Evolutionary conservation across 2,797 vertebrate species (phyloP).

Genomic region (Carapus acus): DNA sequence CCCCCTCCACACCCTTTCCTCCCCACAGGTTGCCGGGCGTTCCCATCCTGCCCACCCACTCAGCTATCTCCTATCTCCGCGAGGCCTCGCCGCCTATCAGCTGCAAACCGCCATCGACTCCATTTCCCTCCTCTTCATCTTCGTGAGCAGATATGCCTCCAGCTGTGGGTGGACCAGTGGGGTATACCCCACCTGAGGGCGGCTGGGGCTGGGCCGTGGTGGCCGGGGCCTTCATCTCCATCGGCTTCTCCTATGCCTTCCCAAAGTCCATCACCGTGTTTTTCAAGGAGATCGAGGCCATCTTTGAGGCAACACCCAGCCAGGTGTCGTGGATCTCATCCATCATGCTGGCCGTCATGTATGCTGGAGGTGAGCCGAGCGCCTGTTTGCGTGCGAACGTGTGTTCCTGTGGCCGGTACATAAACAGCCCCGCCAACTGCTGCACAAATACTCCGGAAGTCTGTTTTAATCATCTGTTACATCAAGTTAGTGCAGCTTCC

Average conservation of each 20-base stretch:
- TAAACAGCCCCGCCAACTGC: no score
- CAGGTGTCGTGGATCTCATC: constrained; percentile 98
- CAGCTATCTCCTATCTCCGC: not conserved
- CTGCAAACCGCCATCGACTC: not conserved
- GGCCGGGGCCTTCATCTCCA: constrained; percentile 89
- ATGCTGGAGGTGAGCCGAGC: constrained; percentile 82
- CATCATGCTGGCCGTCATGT: constrained; percentile 97
- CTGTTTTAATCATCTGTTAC: no score
- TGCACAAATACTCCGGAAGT: no score
- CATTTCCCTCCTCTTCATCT: not conserved
- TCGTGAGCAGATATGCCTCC: constrained; percentile 74
- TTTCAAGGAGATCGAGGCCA: constrained; percentile 93
- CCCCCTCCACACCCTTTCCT: no score
- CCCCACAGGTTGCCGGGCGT: constrained; percentile 28
- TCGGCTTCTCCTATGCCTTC: constrained; percentile 97
- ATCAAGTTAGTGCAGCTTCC: no score
- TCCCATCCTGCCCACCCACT: constrained; percentile 2
- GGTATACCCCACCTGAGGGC: constrained; percentile 91
- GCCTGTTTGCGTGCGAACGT: not conserved
- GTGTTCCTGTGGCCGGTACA: not conserved
- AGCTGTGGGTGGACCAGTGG: constrained; percentile 76
- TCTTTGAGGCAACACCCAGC: constrained; percentile 87
- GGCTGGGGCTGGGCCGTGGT: constrained; percentile 98
- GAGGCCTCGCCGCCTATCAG: not conserved
- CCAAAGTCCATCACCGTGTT: constrained; percentile 97